A percentile compares a stretch with the other conserved stretches of the same genome.
These are phyloP conservation scores for Reticulitermes lucifugus DNA, from an alignment of 2,888 invertebrate species.

Conservation along the genomic window DNA sequence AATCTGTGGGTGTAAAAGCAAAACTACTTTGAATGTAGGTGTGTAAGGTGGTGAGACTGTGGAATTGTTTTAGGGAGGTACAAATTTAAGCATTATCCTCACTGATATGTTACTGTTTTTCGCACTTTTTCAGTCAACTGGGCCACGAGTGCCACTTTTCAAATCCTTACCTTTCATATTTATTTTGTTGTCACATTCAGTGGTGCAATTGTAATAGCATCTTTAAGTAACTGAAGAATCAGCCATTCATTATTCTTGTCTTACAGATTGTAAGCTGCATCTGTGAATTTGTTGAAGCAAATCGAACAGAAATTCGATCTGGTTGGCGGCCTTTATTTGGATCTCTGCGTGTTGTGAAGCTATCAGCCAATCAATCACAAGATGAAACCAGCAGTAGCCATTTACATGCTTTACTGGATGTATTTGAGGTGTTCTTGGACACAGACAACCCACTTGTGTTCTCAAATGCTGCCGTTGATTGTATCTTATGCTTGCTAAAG, in stretches of 20 bases:
- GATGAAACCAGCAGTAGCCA: conserved; percentile 65
- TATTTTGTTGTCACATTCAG: too few species aligned
- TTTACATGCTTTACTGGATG: conserved; percentile 83
- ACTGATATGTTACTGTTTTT: too few species aligned
- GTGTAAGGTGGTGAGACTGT: too few species aligned
- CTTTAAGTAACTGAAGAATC: too few species aligned
- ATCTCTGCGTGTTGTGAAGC: conserved; percentile 85
- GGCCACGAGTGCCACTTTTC: too few species aligned
- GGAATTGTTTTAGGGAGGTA: too few species aligned
- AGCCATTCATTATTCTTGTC: conserved; percentile 14
- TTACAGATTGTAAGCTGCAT: conserved; percentile 92
- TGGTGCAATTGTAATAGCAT: too few species aligned
- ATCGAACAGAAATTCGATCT: conserved; percentile 91
- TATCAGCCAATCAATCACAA: conserved; percentile 50
- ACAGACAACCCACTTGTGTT: conserved; percentile 95
- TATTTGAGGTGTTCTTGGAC: conserved; percentile 92
- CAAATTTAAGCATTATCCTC: too few species aligned
- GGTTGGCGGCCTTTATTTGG: conserved; percentile 98
- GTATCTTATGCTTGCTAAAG: conserved; percentile 88
- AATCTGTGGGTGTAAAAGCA: too few species aligned
- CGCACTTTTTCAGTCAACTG: too few species aligned
- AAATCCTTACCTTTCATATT: too few species aligned
- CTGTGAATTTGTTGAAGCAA: conserved; percentile 96
- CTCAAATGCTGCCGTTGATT: conserved; percentile 94
- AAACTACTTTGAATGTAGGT: too few species aligned